Base-by-base conservation (phyloP, 2,113 vertebrate genomes). In the Casuarius casuarius region DNA sequence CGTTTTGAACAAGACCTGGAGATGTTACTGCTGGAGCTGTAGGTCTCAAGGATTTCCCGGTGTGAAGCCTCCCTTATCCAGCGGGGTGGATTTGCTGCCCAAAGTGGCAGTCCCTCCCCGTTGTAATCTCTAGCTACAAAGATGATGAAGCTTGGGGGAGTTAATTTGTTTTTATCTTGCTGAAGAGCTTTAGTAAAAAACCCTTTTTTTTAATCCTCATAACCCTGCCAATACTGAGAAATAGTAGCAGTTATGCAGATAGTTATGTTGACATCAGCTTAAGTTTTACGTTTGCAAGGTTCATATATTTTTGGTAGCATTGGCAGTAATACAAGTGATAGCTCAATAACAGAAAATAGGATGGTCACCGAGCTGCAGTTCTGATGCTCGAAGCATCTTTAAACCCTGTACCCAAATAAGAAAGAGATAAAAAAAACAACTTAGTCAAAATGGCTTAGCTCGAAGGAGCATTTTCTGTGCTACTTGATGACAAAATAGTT, bases 401-500 rank as follows among this genome's bases (percentile, higher is more conserved):
- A 95, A 92, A 92, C 82, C 46, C 56, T 4, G 1, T 86, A 91
- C 78, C 84, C 91, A 93, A 95, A 97, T 93, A 87, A 95, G 95
- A 94, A 58, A 76, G 89, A 95, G 94, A 95, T 93, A 38, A 38
- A 38, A 92, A 97, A 97, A 96, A 91, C 84, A 97, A 65, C 93
- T 83, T 80, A 80, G 89, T 95, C 68, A 84, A 95, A 96, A 92
- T 81, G 90, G 95, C 93, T 94, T 95, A 92, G 93, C 94, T 88
- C 80, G 87, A 94, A 95, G 89, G 89, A 90, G 68, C 79, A 88
- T 95, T 97, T 97, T 96, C 90, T 94, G 25, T 83, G 84, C 89
- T 94, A 92, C 87, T 95, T 92, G 97, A 93, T 92, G 90, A 95
- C 94, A 95, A 97, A 97, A 97, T 95, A 97, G 93, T 83, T 93